Percentiles rank a stretch among this genome's conserved stretches.
These are phyloP conservation scores for Eupeodes luniger DNA, from an alignment of 2,888 invertebrate genomes.

Conservation along the genomic window DNA sequence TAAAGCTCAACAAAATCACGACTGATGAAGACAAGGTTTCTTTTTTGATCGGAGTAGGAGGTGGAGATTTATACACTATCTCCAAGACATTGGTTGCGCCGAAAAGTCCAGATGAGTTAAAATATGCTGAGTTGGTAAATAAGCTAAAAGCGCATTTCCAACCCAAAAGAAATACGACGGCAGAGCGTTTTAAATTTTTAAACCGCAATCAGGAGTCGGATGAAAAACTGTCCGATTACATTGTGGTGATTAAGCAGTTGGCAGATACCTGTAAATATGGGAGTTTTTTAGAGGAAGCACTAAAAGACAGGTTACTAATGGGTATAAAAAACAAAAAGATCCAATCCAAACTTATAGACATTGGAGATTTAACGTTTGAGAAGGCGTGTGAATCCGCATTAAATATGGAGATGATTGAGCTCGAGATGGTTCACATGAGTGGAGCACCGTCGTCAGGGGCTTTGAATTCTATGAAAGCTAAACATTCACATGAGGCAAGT, in stretches of 20 bases:
- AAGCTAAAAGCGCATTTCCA: slow-evolving; percentile 1
- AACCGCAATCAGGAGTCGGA: slow-evolving; percentile 5
- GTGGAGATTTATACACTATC: too few relatives aligned
- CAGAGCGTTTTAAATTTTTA: slow-evolving; percentile 13
- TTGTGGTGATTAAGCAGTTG: not conserved
- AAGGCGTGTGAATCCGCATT: not conserved
- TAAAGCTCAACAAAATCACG: too few relatives aligned
- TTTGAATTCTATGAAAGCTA: slow-evolving; percentile 2
- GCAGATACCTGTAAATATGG: not conserved
- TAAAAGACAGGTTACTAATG: not conserved
- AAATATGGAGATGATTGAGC: slow-evolving; percentile 4
- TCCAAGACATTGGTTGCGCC: too few relatives aligned
- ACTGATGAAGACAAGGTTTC: too few relatives aligned
- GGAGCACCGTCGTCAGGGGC: not conserved
- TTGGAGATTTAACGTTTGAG: not conserved
- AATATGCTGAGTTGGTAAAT: too few relatives aligned
- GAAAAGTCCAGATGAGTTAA: too few relatives aligned
- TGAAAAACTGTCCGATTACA: slow-evolving; percentile 2
- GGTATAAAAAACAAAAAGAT: not conserved
- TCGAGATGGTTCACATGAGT: not conserved
- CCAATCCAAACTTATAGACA: not conserved
- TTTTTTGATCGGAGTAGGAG: too few relatives aligned
- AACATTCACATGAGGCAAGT: not conserved
- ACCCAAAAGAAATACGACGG: slow-evolving; percentile 19
- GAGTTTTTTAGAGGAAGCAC: not conserved